Evolutionary conservation across 2,888 invertebrate species (phyloP), one percentile per base, ranked within the genome.

Genomic region (Polydrusus tereticollis): DNA sequence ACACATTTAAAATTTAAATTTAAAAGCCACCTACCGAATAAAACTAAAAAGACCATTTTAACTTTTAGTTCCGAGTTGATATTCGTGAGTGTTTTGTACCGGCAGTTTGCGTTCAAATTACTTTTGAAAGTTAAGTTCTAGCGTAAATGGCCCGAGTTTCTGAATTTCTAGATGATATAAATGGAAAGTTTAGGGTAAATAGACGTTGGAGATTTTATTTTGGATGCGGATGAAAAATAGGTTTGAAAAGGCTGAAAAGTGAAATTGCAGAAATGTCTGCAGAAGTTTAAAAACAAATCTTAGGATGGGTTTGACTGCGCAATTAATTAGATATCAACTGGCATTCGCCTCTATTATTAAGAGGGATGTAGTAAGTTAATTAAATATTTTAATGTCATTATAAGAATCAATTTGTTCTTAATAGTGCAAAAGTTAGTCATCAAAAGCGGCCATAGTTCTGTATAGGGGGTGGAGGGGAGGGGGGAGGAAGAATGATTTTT

Each of bases 101-200:
- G 60, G 60, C 60, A 60, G 60, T 60, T 60, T 45, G 60, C 10
- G 57, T 58, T 29, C 29, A 57, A 58, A 57, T 43, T 55, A 58
- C 66, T 57, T 58, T 57, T 57, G 41, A 66, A 66, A 66, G 41
- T 66, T 66, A 23, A 23, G 58, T 58, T 57, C 57, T 58, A 57
- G n/a, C n/a, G 66, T 57, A 33, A 66, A 66, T 41, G 58, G 43
- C 43, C 33, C 23, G 43, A 58, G 43, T 57, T 47, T 45, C 45
- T 58, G 66, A 38, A 55, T 65, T 65, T 55, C 65, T 52, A 41
- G 52, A 66, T 66, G 66, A 66, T 66, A 66, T 66, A 66, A 66
- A 66, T 66, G 66, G 66, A 58, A 66, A 66, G 66, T 66, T 66
- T 66, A 66, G 66, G 57, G 58, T 66, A 66, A 66, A 66, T 66